These are phyloP conservation scores for Rhagonycha lutea DNA, from an alignment of 2,888 invertebrate species.

Conservation along the genomic window DNA sequence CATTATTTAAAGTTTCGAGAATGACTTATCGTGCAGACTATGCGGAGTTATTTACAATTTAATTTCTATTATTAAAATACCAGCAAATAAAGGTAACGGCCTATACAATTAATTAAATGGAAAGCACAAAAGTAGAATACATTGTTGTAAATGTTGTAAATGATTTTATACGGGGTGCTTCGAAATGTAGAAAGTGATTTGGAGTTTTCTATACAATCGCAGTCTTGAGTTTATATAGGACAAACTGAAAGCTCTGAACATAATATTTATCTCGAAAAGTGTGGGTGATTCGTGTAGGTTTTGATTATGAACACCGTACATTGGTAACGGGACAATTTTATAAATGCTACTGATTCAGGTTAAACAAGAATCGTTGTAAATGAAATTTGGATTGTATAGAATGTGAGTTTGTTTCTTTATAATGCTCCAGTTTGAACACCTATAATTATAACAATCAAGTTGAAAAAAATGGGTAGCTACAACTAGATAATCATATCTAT, in stretches of 20 bases:
- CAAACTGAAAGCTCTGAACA: neutral
- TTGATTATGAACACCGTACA: constrained; percentile 2
- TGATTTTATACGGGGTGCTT: neutral
- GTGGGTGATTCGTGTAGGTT: constrained; percentile 1
- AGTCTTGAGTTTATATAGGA: neutral
- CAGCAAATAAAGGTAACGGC: neutral
- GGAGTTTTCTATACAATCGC: neutral
- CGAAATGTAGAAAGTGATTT: neutral
- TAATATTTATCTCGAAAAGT: neutral
- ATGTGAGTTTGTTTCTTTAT: neutral
- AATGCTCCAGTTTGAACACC: neutral
- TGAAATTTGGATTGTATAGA: neutral
- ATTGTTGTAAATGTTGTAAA: neutral
- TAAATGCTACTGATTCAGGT: neutral
- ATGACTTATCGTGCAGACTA: neutral
- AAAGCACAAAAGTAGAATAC: neutral
- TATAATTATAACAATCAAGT: neutral
- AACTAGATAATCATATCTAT: neutral
- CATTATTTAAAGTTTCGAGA: neutral
- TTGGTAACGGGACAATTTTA: neutral
- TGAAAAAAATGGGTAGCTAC: neutral
- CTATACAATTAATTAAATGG: neutral
- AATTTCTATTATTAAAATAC: neutral
- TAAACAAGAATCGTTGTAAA: neutral
- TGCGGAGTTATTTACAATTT: neutral